A percentile compares a stretch with the other conserved stretches of the same genome.
Evolutionary conservation across 2,888 invertebrate species (phyloP).

Genomic region (Amphipyra berbera): DNA sequence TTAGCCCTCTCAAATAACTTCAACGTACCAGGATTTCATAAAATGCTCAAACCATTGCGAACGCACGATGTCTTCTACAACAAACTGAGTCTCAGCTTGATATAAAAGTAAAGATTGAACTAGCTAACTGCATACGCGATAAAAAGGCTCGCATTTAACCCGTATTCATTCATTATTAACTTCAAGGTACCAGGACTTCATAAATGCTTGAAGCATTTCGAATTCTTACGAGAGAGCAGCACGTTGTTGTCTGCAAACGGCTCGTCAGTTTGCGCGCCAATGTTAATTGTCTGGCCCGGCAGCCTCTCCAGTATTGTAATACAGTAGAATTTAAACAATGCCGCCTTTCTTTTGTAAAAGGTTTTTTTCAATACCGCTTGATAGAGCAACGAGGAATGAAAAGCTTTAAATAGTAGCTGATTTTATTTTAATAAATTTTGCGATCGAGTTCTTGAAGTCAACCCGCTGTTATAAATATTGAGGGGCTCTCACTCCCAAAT

Average conservation of each 20-base stretch:
- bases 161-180: conserved; percentile 39
- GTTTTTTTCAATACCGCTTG: conserved; percentile 17
- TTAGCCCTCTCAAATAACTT: too few species aligned
- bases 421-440: neutral
- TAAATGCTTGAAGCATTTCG: conserved; percentile 43
- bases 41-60: too few species aligned
- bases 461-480: too few species aligned
- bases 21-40: too few species aligned
- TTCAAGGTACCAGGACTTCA: conserved; percentile 39
- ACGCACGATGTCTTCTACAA: too few species aligned
- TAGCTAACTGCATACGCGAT: too few species aligned
- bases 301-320: conserved; percentile 35
- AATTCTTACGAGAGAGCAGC: conserved; percentile 46
- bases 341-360: conserved; percentile 9
- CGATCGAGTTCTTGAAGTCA: too few species aligned
- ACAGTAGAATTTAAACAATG: conserved; percentile 47
- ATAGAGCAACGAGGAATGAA: conserved; percentile 10
- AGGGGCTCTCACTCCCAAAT: too few species aligned
- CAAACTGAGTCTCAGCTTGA: too few species aligned
- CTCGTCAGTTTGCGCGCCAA: conserved; percentile 50
- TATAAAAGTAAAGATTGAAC: too few species aligned
- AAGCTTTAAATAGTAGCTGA: conserved; percentile 7
- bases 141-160: neutral
- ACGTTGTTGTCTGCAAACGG: conserved; percentile 45
- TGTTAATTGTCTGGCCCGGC: conserved; percentile 45